phyloP scores from a whole-genome alignment of 92 coral and sea anemone species.

The Umimayanthus chanpuru region DNA sequence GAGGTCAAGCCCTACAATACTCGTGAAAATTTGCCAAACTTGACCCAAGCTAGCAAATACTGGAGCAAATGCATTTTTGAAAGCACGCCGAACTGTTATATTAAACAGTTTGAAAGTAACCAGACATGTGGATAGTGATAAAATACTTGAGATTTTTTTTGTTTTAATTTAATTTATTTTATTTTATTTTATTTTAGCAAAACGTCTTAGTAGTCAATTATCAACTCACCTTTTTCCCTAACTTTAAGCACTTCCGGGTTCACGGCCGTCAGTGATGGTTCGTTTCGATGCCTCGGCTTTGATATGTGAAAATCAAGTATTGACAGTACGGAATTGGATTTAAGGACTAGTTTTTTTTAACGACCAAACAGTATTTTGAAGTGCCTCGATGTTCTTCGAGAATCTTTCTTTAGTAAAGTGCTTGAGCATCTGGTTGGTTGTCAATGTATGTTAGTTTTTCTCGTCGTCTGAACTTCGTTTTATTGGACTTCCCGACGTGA shows the following conservation, averaged over 20 bases:
- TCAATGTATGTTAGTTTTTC: background rate
- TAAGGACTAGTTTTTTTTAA: constrained; percentile 12
- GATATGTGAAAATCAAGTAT: constrained; percentile 16
- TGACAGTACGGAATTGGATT: constrained; percentile 38
- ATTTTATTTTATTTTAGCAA: background rate
- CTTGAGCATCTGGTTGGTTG: constrained; percentile 7
- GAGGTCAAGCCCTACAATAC: constrained; percentile 7
- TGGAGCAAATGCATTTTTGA: too few species aligned
- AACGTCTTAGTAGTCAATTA: background rate
- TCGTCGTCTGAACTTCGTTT: background rate
- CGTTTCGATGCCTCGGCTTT: background rate
- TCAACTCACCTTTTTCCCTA: constrained; percentile 7
- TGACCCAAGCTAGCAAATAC: background rate
- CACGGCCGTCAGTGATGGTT: background rate
- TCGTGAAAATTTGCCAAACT: background rate
- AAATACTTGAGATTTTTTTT: background rate
- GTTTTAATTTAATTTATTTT: background rate
- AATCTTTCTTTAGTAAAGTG: constrained; percentile 26
- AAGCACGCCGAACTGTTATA: background rate
- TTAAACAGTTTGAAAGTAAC: background rate
- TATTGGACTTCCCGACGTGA: background rate
- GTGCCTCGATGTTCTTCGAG: background rate
- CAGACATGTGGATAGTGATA: background rate
- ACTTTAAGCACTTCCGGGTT: background rate
- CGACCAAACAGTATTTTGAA: constrained; percentile 28